Conservation (phyloP, 1,140 invertebrate genomes). For the Rhyacophila brunnea region DNA sequence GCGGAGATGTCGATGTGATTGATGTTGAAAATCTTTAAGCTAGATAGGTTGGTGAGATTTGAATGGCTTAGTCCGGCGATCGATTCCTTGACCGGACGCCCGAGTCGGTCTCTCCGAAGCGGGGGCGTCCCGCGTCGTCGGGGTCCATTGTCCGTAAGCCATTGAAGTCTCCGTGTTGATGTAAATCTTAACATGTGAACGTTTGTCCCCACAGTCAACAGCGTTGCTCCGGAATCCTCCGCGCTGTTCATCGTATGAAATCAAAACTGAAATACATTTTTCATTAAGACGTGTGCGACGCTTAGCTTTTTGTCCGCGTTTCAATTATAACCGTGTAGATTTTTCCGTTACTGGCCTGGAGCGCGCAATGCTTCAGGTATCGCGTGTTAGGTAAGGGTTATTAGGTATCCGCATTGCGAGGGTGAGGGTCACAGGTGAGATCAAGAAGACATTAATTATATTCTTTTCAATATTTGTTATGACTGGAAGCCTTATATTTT, state of each 20-base stretch:
- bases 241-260: slow-evolving; percentile 30
- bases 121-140: too few species aligned
- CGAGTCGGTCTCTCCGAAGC: too few species aligned
- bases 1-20: too few species aligned
- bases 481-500: slow-evolving; percentile 17
- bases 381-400: slow-evolving; percentile 55
- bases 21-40: too few species aligned
- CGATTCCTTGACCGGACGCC: too few species aligned
- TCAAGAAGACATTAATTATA: slow-evolving; percentile 50
- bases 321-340: slow-evolving; percentile 31
- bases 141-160: slow-evolving; percentile 13
- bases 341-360: slow-evolving; percentile 40
- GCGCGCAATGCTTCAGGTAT: slow-evolving; percentile 57
- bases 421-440: slow-evolving; percentile 55
- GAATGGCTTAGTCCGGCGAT: slow-evolving; percentile 14
- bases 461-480: slow-evolving; percentile 27
- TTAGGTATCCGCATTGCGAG: slow-evolving; percentile 45
- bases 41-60: slow-evolving; percentile 11
- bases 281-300: slow-evolving; percentile 25
- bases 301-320: slow-evolving; percentile 19
- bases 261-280: slow-evolving; percentile 20
- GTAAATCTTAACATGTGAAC: slow-evolving; percentile 33
- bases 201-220: slow-evolving; percentile 58
- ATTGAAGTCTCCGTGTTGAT: slow-evolving; percentile 27
- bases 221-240: slow-evolving; percentile 44